Conservation (phyloP, 92 coral and sea anemone species). For the Scolanthus callimorphus region DNA sequence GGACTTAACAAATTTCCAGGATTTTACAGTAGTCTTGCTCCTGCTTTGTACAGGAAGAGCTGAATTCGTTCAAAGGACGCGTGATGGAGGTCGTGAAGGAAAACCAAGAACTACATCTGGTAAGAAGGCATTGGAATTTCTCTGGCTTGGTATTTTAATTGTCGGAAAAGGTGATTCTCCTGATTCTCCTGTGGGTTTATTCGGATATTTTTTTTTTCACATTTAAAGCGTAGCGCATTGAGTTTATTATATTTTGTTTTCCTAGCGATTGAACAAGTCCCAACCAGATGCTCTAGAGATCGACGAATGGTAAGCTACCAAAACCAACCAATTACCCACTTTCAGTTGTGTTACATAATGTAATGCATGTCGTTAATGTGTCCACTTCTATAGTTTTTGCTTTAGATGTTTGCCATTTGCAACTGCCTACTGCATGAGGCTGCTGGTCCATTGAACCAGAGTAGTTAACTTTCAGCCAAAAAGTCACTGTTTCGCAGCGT, state of each 20-base stretch:
- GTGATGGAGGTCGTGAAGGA: conserved; percentile 89
- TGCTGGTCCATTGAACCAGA: no score
- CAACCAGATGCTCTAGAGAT: conserved; percentile 52
- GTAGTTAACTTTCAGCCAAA: no score
- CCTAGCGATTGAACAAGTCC: conserved; percentile 53
- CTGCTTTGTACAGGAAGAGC: conserved; percentile 57
- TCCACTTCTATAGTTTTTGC: no score
- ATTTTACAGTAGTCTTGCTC: not conserved
- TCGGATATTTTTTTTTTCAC: no score
- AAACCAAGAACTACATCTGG: conserved; percentile 89
- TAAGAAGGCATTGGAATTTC: conserved; percentile 11
- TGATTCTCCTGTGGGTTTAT: no score
- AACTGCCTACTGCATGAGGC: no score
- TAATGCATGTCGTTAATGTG: no score
- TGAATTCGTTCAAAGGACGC: conserved; percentile 69
- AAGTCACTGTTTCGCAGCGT: no score
- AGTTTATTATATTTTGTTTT: no score
- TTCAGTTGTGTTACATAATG: not conserved
- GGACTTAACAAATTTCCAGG: not conserved
- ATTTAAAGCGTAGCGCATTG: no score
- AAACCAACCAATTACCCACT: not conserved
- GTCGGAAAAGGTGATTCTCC: no score
- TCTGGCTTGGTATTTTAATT: not conserved
- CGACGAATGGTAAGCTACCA: conserved; percentile 63
- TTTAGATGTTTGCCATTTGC: no score